Evolutionary conservation across 1,140 invertebrate species (phyloP), one percentile per base, ranked within the genome.

Genomic region (Camponotus pennsylvanicus): DNA sequence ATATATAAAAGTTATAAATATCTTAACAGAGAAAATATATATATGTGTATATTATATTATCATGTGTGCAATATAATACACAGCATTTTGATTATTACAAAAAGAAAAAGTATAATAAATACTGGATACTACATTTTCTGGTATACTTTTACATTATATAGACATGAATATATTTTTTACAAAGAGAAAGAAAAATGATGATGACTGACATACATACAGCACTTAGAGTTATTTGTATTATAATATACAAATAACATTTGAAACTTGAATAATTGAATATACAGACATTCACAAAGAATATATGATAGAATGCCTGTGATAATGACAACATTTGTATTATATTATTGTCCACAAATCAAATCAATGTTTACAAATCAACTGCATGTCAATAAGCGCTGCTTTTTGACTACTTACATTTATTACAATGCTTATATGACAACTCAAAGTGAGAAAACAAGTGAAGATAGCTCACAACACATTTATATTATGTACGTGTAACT

Each of bases 201-300:
- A 67, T n/a, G 45, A 63, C 21, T 37, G 40, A 21, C 13, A 63
- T 15, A 49, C 15, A 15, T 34, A 40, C 3, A 32, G 49, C 64
- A 37, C 13, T 40, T n/a, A 52, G 3, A 37, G 13, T 55, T 79
- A 66, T 66, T 67, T 37, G 13, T 52, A 78, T 2, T 3, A 11
- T 21, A 18, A 78, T 34, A 78, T 34, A 7, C 75, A 77, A 27
- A 55, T 61, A 63, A 78, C 27, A 4, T 79, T n/a, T 67, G n/a
- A 18, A 57, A 21, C 2, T 73, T 55, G 27, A 34, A 64, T 27
- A 32, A 1, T 34, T 42, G 21, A 32, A 7, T 9, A 61, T 40
- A 21, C 3, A 67, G 3, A 40, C 3, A 11, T 32, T 4, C 1
- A 34, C 32, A 78, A 61, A 42, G 5, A 45, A 45, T 64, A 32